Percentiles rank a stretch among this genome's conserved stretches.
These are phyloP conservation scores for Salvelinus sp. DNA, from an alignment of 2,113 vertebrate genomes.

Conservation along the genomic window DNA sequence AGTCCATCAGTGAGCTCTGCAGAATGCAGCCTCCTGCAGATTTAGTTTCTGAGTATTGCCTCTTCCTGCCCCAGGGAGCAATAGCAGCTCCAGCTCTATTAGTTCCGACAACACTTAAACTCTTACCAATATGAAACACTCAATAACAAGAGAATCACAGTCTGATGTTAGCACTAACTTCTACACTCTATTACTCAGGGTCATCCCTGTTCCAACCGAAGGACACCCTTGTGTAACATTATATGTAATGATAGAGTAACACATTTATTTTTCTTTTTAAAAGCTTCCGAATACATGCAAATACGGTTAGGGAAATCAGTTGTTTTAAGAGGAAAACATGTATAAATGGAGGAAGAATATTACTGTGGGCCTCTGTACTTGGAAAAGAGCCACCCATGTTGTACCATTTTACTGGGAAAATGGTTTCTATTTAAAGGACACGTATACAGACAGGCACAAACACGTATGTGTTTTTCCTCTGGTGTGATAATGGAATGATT, in stretches of 20 bases:
- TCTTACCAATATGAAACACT: constrained; percentile 13
- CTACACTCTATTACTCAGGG: constrained; percentile 5
- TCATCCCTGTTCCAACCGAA: not conserved
- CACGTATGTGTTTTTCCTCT: not conserved
- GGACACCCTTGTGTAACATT: constrained; percentile 16
- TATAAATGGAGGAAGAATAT: too few relatives aligned
- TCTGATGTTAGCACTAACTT: not conserved
- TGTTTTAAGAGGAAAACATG: too few relatives aligned
- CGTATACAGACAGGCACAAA: not conserved
- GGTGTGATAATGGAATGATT: constrained; percentile 45
- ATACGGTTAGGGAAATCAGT: not conserved
- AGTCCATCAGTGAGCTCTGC: not conserved
- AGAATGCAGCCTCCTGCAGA: not conserved
- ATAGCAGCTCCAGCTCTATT: constrained; percentile 14
- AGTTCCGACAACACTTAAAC: constrained; percentile 3
- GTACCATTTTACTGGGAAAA: too few relatives aligned
- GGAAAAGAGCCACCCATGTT: not conserved
- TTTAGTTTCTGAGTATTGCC: constrained; percentile 20
- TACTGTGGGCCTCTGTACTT: too few relatives aligned
- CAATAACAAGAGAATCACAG: not conserved
- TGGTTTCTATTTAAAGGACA: not conserved
- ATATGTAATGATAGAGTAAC: constrained; percentile 2
- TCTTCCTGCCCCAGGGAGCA: constrained; percentile 11
- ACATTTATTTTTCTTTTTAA: not conserved
- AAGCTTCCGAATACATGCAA: not conserved